Evolutionary conservation across 1,140 invertebrate genomes (phyloP), one percentile per base, ranked within the genome.

Genomic region (Oedothorax gibbosus): DNA sequence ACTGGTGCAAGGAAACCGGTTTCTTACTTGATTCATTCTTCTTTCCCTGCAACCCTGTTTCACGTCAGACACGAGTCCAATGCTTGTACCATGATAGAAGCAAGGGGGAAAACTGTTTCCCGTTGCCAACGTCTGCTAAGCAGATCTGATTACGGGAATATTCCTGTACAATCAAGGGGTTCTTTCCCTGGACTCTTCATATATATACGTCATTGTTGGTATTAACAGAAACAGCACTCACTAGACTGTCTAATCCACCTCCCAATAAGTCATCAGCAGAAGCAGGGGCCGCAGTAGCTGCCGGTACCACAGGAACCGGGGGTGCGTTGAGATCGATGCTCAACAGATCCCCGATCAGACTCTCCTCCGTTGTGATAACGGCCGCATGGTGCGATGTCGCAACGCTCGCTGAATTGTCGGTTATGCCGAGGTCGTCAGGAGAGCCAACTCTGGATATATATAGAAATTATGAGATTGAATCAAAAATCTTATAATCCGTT

Each of bases 291-390:
- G 56, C 91, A 87, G 91, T 89, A 88, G 83, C 88, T 72, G 93
- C 71, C 86, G 87, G 85, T 60, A 72, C 90, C 60, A 90, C 88
- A 57, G 92, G 91, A 71, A 91, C 90, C 92, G 73, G 86, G 83
- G 88, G 91, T 87, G 91, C 85, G 91, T 94, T 90, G 83, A 99
- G 95, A 90, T 99, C 98, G 95, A 99, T 97, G 76, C 96, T 97
- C 51, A 99, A 92, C 20, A 99, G 92, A 91, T 99, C 98, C 0
- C 97, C 98, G 90, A 99, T 99, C 0, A 99, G 92, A 0, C 96
- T 98, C 88, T 99, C 98, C 91, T 98, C 96, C 11, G 93, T 91
- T 12, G 95, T 95, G 88, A 96, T 97, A n/a, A 98, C 96, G 15
- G 95, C 93, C 11, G 94, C 91, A 86, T 91, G 84, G 75, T 87